These are phyloP conservation scores for Euborellia annulipes DNA, from an alignment of 1,140 invertebrate genomes.

Conservation along the genomic window DNA sequence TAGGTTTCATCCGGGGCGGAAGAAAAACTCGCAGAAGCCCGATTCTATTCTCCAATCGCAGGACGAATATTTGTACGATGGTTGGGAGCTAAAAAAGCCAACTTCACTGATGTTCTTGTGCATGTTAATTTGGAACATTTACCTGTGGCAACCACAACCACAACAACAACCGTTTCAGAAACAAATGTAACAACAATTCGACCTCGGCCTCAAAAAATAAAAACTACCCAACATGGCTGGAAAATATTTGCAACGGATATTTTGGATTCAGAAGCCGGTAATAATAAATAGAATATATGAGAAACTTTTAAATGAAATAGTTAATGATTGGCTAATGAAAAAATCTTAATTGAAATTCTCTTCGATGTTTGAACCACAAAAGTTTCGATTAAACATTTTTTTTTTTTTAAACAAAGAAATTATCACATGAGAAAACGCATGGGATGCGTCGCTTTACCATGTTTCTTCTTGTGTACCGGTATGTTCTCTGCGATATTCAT, in stretches of 20 bases:
- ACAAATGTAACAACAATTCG: constrained; percentile 22
- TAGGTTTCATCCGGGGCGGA: constrained; percentile 39
- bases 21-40: constrained; percentile 66
- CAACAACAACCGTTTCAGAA: too few relatives aligned
- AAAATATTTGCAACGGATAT: constrained; percentile 82
- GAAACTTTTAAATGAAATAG: too few relatives aligned
- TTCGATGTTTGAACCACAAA: too few relatives aligned
- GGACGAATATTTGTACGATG: constrained; percentile 72
- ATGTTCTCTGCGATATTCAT: too few relatives aligned
- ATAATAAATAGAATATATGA: too few relatives aligned
- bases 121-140: constrained; percentile 49
- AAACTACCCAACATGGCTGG: constrained; percentile 61
- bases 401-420: too few relatives aligned
- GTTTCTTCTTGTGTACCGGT: too few relatives aligned
- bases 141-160: constrained; percentile 10
- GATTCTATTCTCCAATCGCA: constrained; percentile 58
- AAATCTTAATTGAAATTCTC: too few relatives aligned
- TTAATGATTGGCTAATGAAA: too few relatives aligned
- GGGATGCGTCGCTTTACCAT: too few relatives aligned
- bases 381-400: too few relatives aligned
- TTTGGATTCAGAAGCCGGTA: constrained; percentile 57
- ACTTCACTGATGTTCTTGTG: constrained; percentile 58
- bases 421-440: too few relatives aligned
- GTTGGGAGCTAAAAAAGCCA: constrained; percentile 42
- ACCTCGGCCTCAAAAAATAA: constrained; percentile 22